A percentile compares a stretch with the other conserved stretches of the same genome.
These are phyloP conservation scores for Cyanoderma ruficeps DNA, from an alignment of 2,113 vertebrate genomes.

Conservation along the genomic window DNA sequence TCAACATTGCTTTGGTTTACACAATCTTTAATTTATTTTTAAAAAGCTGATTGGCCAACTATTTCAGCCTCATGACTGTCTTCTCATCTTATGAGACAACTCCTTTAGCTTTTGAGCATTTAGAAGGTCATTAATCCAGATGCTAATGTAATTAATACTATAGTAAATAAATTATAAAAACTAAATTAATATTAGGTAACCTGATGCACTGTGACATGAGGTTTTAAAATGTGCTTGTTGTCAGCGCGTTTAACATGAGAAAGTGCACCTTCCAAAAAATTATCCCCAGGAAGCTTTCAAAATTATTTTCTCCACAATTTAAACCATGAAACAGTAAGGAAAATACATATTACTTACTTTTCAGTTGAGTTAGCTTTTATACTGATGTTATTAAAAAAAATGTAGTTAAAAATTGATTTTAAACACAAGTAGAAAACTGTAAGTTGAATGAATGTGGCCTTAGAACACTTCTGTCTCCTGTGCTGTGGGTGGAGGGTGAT, in stretches of 20 bases:
- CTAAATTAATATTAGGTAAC: slow-evolving; percentile 74
- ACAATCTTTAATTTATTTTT: slow-evolving; percentile 41
- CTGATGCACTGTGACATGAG: slow-evolving; percentile 24
- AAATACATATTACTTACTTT: slow-evolving; percentile 3
- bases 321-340: neutral
- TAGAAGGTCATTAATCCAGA: slow-evolving; percentile 75
- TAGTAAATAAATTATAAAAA: slow-evolving; percentile 75
- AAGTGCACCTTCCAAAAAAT: slow-evolving; percentile 4
- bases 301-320: slow-evolving; percentile 27
- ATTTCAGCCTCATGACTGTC: slow-evolving; percentile 35
- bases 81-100: neutral
- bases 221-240: slow-evolving; percentile 36
- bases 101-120: slow-evolving; percentile 57
- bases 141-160: slow-evolving; percentile 74
- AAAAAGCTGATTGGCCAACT: slow-evolving; percentile 60
- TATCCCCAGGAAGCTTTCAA: neutral
- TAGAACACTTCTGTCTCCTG: neutral
- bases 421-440: neutral
- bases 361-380: neutral
- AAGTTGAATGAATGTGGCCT: neutral
- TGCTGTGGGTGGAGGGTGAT: neutral
- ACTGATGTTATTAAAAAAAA: neutral
- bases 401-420: neutral
- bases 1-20: slow-evolving; percentile 26
- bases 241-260: slow-evolving; percentile 60